Percentiles rank a stretch among this genome's conserved stretches.
phyloP scores from a whole-genome alignment of 2,113 vertebrate species.

The Pseudopipra pipra region DNA sequence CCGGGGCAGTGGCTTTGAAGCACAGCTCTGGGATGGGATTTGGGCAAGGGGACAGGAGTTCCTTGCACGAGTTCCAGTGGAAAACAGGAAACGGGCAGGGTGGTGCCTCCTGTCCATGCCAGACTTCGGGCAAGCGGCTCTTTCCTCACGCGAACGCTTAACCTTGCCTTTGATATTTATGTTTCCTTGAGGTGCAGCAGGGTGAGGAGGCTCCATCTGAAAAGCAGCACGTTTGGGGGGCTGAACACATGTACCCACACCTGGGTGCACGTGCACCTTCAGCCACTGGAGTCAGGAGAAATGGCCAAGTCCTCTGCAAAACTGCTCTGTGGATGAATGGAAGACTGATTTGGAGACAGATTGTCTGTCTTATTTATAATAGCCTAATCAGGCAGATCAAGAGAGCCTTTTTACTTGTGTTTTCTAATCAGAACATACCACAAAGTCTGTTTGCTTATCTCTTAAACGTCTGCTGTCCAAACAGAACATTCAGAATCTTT shows the following conservation, averaged over 20 bases:
- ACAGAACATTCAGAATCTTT: conserved; percentile 1
- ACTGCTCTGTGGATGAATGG: neutral
- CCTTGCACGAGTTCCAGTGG: neutral
- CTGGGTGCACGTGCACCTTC: neutral
- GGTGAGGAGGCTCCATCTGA: neutral
- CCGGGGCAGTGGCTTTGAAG: neutral
- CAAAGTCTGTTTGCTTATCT: conserved; percentile 63
- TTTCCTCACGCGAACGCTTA: neutral
- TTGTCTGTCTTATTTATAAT: conserved; percentile 3
- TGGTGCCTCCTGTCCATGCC: conserved; percentile 26
- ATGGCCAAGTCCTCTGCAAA: neutral
- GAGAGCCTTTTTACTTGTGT: conserved; percentile 46
- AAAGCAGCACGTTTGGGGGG: neutral
- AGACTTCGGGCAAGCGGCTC: neutral
- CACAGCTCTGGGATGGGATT: neutral
- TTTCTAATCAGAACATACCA: conserved; percentile 52
- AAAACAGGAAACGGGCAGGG: conserved; percentile 47
- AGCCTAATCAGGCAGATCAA: conserved; percentile 34
- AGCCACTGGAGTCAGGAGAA: neutral
- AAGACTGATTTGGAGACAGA: neutral
- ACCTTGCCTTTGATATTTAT: conserved; percentile 19
- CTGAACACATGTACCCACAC: fast-evolving
- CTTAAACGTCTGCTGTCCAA: conserved; percentile 36
- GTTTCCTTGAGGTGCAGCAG: neutral
- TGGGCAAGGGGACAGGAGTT: neutral